These are phyloP conservation scores for Flexamia atlantica DNA, from an alignment of 2,888 invertebrate species.

Conservation along the genomic window DNA sequence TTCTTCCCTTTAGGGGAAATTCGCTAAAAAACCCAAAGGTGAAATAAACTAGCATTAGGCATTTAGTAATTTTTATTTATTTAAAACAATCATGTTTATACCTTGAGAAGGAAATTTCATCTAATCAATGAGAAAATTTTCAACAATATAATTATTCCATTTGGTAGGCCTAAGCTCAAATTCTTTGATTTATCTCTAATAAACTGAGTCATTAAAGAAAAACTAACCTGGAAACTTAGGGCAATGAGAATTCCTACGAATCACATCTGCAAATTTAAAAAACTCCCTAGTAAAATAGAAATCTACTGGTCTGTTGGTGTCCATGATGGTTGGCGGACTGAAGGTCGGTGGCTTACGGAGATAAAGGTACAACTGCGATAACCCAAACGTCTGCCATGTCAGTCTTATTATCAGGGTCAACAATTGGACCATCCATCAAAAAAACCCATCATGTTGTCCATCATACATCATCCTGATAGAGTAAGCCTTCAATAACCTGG, in stretches of 20 bases:
- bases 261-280: conserved; percentile 18
- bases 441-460: conserved; percentile 1
- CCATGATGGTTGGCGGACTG: neutral
- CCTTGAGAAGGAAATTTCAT: no score
- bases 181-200: no score
- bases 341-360: neutral
- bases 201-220: neutral
- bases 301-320: neutral
- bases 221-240: conserved; percentile 28
- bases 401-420: conserved; percentile 15
- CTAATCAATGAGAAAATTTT: no score
- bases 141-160: no score
- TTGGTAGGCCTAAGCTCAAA: no score
- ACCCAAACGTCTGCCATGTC: conserved; percentile 9
- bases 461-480: conserved; percentile 4
- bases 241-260: neutral
- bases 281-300: conserved; percentile 21
- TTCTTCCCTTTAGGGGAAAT: no score
- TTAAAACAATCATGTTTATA: no score
- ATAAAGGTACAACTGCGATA: neutral
- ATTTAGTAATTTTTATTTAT: no score
- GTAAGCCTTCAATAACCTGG: neutral
- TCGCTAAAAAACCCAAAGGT: no score
- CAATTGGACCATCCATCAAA: conserved; percentile 21
- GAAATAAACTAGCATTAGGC: no score